Evolutionary conservation across 2,113 vertebrate species (phyloP), one percentile per base, ranked within the genome.

Genomic region (Tachysurus fulvidraco): DNA sequence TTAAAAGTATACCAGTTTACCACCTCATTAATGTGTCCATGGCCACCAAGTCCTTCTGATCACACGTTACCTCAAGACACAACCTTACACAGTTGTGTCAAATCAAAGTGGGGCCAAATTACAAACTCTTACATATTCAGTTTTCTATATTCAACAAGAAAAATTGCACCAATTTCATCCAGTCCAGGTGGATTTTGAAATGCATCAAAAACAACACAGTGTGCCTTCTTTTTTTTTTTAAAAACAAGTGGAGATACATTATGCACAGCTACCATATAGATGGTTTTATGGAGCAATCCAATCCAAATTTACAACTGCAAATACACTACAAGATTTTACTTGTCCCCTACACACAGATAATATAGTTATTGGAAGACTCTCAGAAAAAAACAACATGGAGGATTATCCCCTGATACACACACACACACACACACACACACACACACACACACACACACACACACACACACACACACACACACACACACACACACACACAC

Each of bases 241-340:
- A 60, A 69, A 84, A 79, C 11, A n/a, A 86, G 54, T 78, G 57
- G 83, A 44, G 23, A 85, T 85, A 46, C 67, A 85, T 85, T 83
- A 83, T 86, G 71, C 36, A 79, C 82, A 17, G 12, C 87, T 83
- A 83, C 87, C 83, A 59, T 59, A 83, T 17, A 86, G 62, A 83
- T 86, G 25, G 14, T 67, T 67, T 1, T 16, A 5, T 67, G 28
- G 64, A 30, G n/a, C 36, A 55, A 83, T 60, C 74, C 79, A 71
- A 83, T 67, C 60, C 52, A 69, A 57, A 88, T 79, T 57, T 88
- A 57, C 16, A 64, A 30, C 5, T 41, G 64, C 41, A 14, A 19
- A 78, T 59, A n/a, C 23, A 54, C 5, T 41, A 50, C 60, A 54
- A 46, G 1, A 10, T 36, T 57, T 83, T 50, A 85, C 74, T 28